Base-by-base conservation (phyloP, 2,888 invertebrate genomes). In the Rapana venosa region DNA sequence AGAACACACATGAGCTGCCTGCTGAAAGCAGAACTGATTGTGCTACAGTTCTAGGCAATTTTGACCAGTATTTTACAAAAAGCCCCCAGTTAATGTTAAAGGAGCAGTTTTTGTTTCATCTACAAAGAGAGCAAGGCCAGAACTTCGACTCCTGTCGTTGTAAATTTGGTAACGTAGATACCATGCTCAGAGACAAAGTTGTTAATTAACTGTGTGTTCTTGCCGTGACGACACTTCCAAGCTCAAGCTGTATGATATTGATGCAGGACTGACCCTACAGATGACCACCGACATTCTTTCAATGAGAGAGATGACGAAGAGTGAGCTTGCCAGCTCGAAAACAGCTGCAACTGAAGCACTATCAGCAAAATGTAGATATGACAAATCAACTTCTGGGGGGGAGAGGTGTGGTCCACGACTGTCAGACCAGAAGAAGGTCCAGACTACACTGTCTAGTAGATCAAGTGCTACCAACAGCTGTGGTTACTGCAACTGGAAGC, bases 191-290 rank as follows among this genome's bases (percentile, higher is more conserved):
- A 26, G 81, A 26, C 81, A 83, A 47, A 47, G 8, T 81, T n/a
- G n/a, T n/a, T n/a, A n/a, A n/a, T n/a, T n/a, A n/a, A n/a, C n/a
- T 1, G 47, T 83, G 5, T 36, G 36, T 22, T 20, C 81, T 1
- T 83, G 81, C 22, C 4, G 22, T 26, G 81, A 83, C 26, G 47
- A 83, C 26, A 11, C 36, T 22, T 30, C 47, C n/a, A 83, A 83
- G 26, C 30, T 83, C 36, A 83, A 81, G 36, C 36, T 81, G 8
- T 81, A 81, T 81, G 81, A 81, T n/a, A 36, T n/a, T n/a, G n/a
- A n/a, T n/a, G n/a, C n/a, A n/a, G n/a, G n/a, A n/a, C n/a, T n/a
- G n/a, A n/a, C n/a, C n/a, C 47, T 83, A 22, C 47, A 47, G 1
- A 83, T 0, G 1, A 83, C 81, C 0, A 15, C 26, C 5, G 8